Percentiles rank a stretch among this genome's conserved stretches.
Conservation (phyloP, 2,888 invertebrate genomes). For the Hypselothyrea guttata region DNA sequence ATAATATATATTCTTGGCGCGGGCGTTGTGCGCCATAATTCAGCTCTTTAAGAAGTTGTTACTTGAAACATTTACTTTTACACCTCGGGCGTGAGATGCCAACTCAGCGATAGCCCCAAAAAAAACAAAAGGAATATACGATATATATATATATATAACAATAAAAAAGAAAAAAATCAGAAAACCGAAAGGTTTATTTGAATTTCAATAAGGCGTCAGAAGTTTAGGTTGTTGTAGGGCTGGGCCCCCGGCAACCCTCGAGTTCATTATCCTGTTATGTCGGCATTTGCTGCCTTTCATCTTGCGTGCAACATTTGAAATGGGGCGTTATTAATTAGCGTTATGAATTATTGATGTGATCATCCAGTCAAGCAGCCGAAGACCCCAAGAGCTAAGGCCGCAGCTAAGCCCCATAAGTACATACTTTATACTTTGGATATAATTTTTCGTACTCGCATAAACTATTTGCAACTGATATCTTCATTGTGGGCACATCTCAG, state of each 20-base stretch:
- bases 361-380: too few relatives aligned
- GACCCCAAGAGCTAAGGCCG: too few relatives aligned
- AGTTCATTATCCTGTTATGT: slow-evolving; percentile 74
- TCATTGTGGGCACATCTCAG: slow-evolving; percentile 43
- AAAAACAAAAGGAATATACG: slow-evolving; percentile 7
- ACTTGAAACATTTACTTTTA: slow-evolving; percentile 78
- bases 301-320: slow-evolving; percentile 64
- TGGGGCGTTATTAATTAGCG: slow-evolving; percentile 82
- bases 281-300: slow-evolving; percentile 65
- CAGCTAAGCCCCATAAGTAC: too few relatives aligned
- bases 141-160: too few relatives aligned
- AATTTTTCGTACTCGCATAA: too few relatives aligned
- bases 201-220: slow-evolving; percentile 74
- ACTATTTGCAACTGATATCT: slow-evolving; percentile 59
- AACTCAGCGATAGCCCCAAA: slow-evolving; percentile 39
- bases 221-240: background rate
- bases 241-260: slow-evolving; percentile 12
- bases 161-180: too few relatives aligned
- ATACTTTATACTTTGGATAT: too few relatives aligned
- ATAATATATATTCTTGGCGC: background rate
- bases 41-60: slow-evolving; percentile 76
- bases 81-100: slow-evolving; percentile 72
- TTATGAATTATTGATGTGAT: slow-evolving; percentile 81
- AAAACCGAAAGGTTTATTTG: slow-evolving; percentile 60
- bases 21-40: slow-evolving; percentile 50